Evolutionary conservation across 2,797 vertebrate species (phyloP).

Genomic region (Spondyliosoma cantharus): DNA sequence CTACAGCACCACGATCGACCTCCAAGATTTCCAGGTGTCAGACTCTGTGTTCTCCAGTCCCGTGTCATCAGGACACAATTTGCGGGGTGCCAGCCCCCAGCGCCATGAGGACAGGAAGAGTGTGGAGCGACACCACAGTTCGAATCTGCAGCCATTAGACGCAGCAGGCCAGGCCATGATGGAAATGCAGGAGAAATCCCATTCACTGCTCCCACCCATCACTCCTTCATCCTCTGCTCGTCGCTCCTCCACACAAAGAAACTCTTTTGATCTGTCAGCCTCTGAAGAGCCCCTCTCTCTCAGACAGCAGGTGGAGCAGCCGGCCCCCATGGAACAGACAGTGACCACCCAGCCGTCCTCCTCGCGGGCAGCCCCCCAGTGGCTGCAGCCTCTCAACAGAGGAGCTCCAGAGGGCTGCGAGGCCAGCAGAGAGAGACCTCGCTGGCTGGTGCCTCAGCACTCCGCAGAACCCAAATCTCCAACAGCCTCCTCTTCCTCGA

Average conservation of each 20-base stretch:
- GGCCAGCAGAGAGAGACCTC: constrained; percentile 79
- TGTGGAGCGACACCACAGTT: constrained; percentile 58
- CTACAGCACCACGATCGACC: constrained; percentile 84
- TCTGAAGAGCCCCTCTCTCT: constrained; percentile 76
- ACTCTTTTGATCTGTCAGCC: constrained; percentile 65
- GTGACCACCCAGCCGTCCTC: constrained; percentile 83
- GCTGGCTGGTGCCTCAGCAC: constrained; percentile 85
- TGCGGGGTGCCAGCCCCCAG: constrained; percentile 64
- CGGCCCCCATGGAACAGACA: constrained; percentile 71
- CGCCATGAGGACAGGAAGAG: constrained; percentile 42
- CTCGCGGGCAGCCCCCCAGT: constrained; percentile 82
- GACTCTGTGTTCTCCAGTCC: constrained; percentile 80
- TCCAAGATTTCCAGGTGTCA: constrained; percentile 75
- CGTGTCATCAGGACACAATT: constrained; percentile 77
- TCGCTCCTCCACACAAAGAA: constrained; percentile 55
- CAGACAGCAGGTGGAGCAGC: constrained; percentile 79
- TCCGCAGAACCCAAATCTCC: constrained; percentile 56
- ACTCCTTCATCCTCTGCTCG: constrained; percentile 46
- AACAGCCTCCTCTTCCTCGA: constrained; percentile 65
- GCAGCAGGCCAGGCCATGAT: constrained; percentile 58
- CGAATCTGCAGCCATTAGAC: constrained; percentile 43
- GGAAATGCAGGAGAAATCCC: constrained; percentile 71
- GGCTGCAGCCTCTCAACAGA: constrained; percentile 85
- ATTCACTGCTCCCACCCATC: constrained; percentile 42
- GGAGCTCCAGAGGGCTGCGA: constrained; percentile 69